These are phyloP conservation scores for Chrysopilus asiliformis DNA, from an alignment of 2,888 invertebrate species.

Conservation along the genomic window DNA sequence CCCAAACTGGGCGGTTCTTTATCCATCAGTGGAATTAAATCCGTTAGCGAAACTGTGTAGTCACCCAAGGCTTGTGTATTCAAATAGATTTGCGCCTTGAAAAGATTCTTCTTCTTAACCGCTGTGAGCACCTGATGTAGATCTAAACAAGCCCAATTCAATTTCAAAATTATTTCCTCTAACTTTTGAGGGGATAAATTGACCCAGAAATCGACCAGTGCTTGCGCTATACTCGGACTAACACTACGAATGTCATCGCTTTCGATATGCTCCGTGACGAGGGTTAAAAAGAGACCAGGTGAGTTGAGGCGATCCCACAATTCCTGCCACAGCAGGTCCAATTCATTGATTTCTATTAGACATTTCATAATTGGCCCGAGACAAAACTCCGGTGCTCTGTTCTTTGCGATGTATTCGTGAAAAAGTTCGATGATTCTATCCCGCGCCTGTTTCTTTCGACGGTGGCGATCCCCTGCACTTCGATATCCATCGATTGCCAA, in stretches of 20 bases:
- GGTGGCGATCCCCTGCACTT: conserved; percentile 30
- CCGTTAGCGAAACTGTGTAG: conserved; percentile 59
- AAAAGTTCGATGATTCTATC: conserved; percentile 36
- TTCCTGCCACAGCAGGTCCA: conserved; percentile 46
- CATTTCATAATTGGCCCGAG: conserved; percentile 32
- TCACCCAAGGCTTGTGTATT: conserved; percentile 65
- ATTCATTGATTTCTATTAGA: conserved; percentile 30
- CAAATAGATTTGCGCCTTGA: conserved; percentile 46
- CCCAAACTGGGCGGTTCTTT: conserved; percentile 48
- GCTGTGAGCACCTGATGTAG: conserved; percentile 49
- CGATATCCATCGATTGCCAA: conserved; percentile 39
- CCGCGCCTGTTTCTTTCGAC: conserved; percentile 33
- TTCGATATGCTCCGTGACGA: conserved; percentile 56
- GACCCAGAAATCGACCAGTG: conserved; percentile 55
- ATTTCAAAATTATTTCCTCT: conserved; percentile 55
- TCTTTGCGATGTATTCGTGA: conserved; percentile 35
- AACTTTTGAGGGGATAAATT: conserved; percentile 45
- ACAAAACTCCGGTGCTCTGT: conserved; percentile 32
- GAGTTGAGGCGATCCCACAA: conserved; percentile 47
- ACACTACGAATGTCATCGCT: conserved; percentile 46
- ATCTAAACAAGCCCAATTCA: conserved; percentile 62
- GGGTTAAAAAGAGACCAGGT: conserved; percentile 48
- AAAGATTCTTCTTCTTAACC: conserved; percentile 29
- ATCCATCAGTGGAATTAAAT: conserved; percentile 43
- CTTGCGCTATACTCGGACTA: conserved; percentile 58